Evolutionary conservation across 1,140 invertebrate species (phyloP).

Genomic region (Drosophila nikananu): DNA sequence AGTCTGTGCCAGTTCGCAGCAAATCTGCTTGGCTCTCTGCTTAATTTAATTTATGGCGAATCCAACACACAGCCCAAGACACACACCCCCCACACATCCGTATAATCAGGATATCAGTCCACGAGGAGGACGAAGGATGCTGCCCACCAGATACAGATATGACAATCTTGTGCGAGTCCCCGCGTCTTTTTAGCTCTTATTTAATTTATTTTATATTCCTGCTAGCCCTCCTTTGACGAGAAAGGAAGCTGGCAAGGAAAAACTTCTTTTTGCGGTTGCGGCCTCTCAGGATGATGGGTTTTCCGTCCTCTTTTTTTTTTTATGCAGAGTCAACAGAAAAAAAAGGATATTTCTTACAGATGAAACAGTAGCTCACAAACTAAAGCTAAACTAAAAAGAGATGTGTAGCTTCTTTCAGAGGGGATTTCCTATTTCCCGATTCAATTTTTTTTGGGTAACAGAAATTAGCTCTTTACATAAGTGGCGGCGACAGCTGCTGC

Average conservation of each 20-base stretch:
- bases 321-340: slow-evolving; percentile 50
- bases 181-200: slow-evolving; percentile 18
- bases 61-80: slow-evolving; percentile 12
- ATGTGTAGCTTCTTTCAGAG: not conserved
- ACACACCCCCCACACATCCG: slow-evolving; percentile 9
- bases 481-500: slow-evolving; percentile 7
- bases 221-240: not conserved
- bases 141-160: not conserved
- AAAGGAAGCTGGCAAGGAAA: not conserved
- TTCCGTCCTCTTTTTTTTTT: slow-evolving; percentile 23
- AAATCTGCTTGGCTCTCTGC: slow-evolving; percentile 56
- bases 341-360: not conserved
- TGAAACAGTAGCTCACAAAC: not conserved
- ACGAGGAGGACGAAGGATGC: not conserved
- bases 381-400: too few species aligned
- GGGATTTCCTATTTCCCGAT: too few species aligned
- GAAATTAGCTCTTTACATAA: not conserved
- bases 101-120: slow-evolving; percentile 22
- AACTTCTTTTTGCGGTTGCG: not conserved
- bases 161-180: not conserved
- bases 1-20: not conserved
- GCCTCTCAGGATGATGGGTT: slow-evolving; percentile 4
- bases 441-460: too few species aligned
- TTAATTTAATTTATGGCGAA: slow-evolving; percentile 75
- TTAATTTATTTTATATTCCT: slow-evolving; percentile 36